phyloP scores from a whole-genome alignment of 2,888 invertebrate genomes.

The Ormyrus thymus region DNA sequence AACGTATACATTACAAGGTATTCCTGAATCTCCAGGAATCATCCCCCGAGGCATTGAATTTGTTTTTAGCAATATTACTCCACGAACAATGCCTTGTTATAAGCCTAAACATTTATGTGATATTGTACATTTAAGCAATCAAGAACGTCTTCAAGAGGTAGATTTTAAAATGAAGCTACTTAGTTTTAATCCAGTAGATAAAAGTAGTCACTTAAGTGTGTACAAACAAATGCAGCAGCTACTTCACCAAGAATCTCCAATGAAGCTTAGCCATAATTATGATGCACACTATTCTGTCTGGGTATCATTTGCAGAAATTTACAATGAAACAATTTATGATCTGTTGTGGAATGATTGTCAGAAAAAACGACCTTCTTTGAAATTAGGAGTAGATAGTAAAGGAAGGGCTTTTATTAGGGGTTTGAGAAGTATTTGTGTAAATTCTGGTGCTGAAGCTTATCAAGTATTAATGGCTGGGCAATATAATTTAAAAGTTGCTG shows the following conservation, averaged over 20 bases:
- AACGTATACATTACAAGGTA: slow-evolving; percentile 88
- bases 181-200: slow-evolving; percentile 66
- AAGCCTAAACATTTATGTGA: slow-evolving; percentile 68
- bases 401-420: slow-evolving; percentile 70
- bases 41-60: slow-evolving; percentile 81
- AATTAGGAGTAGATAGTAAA: slow-evolving; percentile 65
- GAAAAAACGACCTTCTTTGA: slow-evolving; percentile 65
- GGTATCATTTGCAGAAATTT: slow-evolving; percentile 94
- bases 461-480: slow-evolving; percentile 88
- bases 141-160: slow-evolving; percentile 64
- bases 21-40: slow-evolving; percentile 81
- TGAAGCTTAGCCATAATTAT: slow-evolving; percentile 59
- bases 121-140: slow-evolving; percentile 61
- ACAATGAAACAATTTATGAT: slow-evolving; percentile 93
- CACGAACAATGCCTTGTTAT: slow-evolving; percentile 62
- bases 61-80: slow-evolving; percentile 74
- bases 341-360: slow-evolving; percentile 78
- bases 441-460: slow-evolving; percentile 88
- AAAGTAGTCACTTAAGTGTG: slow-evolving; percentile 64
- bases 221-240: slow-evolving; percentile 70
- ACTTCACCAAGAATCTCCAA: slow-evolving; percentile 66
- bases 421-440: slow-evolving; percentile 79
- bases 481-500: slow-evolving; percentile 86
- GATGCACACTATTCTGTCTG: slow-evolving; percentile 78
- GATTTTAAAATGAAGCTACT: slow-evolving; percentile 67